Base-by-base conservation (phyloP, 2,888 invertebrate genomes). In the Ormia ochracea region DNA sequence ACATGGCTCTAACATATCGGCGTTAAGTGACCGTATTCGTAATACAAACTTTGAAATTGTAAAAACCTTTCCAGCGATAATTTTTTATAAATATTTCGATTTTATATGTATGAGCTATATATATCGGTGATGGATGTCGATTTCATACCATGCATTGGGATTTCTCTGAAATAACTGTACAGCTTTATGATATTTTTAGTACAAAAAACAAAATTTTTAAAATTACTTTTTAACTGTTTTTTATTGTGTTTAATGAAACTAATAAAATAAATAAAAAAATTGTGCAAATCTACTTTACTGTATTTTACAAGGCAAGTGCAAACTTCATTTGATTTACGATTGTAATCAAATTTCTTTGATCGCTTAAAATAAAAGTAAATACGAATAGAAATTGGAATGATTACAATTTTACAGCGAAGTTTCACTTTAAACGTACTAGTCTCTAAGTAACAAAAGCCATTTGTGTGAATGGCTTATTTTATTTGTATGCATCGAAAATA, bases 341-440 rank as follows among this genome's bases (percentile, higher is more conserved):
- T 45, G n/a, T 45, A 56, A 45, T 65, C 36, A 7, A 65, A 9
- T 65, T 61, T n/a, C 17, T 28, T 23, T 28, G 36, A 26, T 45
- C 56, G 23, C 14, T 45, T 33, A 63, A 48, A 54, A 36, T 21
- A n/a, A n/a, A n/a, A n/a, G n/a, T n/a, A n/a, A n/a, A n/a, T n/a
- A n/a, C n/a, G n/a, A n/a, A n/a, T n/a, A 54, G 14, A 52, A 26
- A 31, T 56, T 79, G 69, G 58, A 79, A 79, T 38, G 21, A 52
- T 59, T 75, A 65, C 52, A 74, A 75, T 45, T 72, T 72, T 21
- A 12, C 23, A 68, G 58, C 41, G 43, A 65, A 75, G 52, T 79
- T 79, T 79, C 74, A 59, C 79, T 79, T 75, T 48, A 70, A 74
- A 74, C 69, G 63, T 78, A 78, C 2, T 5, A 28, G 28, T 28